phyloP scores from a whole-genome alignment of 2,113 vertebrate genomes.

The Dunckerocampus dactyliophorus region DNA sequence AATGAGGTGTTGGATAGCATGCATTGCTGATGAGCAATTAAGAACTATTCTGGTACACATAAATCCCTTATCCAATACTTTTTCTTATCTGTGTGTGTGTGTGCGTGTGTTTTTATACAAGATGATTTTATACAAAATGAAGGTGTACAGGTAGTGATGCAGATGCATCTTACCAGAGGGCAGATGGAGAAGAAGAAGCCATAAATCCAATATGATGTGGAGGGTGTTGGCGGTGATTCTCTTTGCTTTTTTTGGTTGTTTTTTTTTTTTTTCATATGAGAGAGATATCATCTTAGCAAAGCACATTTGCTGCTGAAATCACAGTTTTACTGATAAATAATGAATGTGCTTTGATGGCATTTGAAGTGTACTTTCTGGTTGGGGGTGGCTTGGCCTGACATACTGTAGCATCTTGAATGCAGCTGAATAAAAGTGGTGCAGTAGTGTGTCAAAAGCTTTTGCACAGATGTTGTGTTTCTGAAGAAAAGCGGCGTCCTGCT shows the following conservation, averaged over 20 bases:
- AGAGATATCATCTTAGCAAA: conserved; percentile 1
- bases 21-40: conserved; percentile 38
- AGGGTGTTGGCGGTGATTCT: conserved; percentile 1
- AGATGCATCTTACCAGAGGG: conserved; percentile 17
- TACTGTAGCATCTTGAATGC: conserved; percentile 11
- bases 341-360: not conserved
- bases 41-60: conserved; percentile 49
- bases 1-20: conserved; percentile 19
- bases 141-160: conserved; percentile 2
- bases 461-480: conserved; percentile 41
- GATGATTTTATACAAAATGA: too few species aligned
- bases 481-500: conserved; percentile 30
- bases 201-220: conserved; percentile 9
- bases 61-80: conserved; percentile 10
- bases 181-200: conserved; percentile 28
- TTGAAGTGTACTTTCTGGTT: not conserved
- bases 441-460: conserved; percentile 21
- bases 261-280: conserved; percentile 2
- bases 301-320: conserved; percentile 9
- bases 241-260: conserved; percentile 12
- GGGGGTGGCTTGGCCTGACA: not conserved
- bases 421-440: conserved; percentile 13
- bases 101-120: not conserved
- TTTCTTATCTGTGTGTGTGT: not conserved
- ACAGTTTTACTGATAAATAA: conserved; percentile 2